Base-by-base conservation (phyloP, 2,888 invertebrate species). In the Pemphredon lugubris region DNA sequence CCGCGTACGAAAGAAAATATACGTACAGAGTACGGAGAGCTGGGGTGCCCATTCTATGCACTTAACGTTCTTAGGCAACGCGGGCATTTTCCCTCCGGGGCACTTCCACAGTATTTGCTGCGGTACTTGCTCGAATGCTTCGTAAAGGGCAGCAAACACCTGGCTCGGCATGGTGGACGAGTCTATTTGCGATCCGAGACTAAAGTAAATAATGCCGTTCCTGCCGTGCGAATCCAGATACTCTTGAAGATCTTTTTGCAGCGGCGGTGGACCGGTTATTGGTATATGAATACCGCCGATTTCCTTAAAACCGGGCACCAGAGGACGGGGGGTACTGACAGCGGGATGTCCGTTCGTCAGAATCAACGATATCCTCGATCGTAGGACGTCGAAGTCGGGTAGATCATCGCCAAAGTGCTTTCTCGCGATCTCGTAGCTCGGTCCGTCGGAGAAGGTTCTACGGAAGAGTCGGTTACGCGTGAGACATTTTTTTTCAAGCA, bases 241-340 rank as follows among this genome's bases (percentile, higher is more conserved):
- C 58, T 78, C 57, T 48, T 39, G 14, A 30, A 74, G 61, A 69
- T 76, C 48, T 16, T 48, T 30, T 7, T 39, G 48, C 34, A 73
- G 40, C 16, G 55, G 20, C 7, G 37, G 14, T 0, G 81, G 37
- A 3, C 77, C 81, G 13, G 83, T 82, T 16, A 81, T 73, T 11
- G 73, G 77, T 47, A 92, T 90, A 74, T 93, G 92, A 71, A 92
- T 88, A 45, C 92, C 92, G n/a, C 92, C 92, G 14, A 92, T 90
- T 59, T 92, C 90, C 16, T 93, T 87, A 76, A 92, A 85, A 13
- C 88, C 89, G 0, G 91, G 86, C 1, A 90, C 86, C 4, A 87
- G 83, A n/a, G 92, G 91, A 34, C 90, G 88, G 7, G 90, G 77
- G 7, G 89, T 88, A 44, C 90, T 90, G 20, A 92, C 67, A 0